These are phyloP conservation scores for Bradypodion ventrale DNA, from an alignment of 2,797 vertebrate species.

Conservation along the genomic window DNA sequence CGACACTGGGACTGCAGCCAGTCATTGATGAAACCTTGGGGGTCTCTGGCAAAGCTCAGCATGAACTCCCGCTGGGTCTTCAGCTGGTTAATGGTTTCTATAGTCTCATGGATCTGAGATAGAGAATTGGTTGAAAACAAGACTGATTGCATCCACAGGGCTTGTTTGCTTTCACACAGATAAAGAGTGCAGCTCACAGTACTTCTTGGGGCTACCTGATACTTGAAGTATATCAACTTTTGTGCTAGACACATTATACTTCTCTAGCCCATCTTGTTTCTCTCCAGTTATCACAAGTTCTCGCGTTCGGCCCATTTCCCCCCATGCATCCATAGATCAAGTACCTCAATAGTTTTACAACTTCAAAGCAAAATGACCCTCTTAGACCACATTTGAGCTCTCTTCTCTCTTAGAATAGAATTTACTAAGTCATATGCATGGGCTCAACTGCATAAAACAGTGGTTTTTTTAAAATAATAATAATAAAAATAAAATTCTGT, in stretches of 20 bases:
- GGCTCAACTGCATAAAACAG: background rate
- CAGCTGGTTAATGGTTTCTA: slow-evolving; percentile 99
- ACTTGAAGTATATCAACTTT: background rate
- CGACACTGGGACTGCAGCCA: slow-evolving; percentile 99
- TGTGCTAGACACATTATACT: background rate
- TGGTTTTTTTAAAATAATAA: too few species aligned
- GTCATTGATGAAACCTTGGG: slow-evolving; percentile 99
- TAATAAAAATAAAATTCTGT: too few species aligned
- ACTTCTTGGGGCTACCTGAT: background rate
- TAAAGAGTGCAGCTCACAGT: background rate
- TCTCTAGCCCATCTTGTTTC: background rate
- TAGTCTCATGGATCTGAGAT: slow-evolving; percentile 96
- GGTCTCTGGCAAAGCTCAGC: slow-evolving; percentile 98
- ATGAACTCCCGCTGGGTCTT: slow-evolving; percentile 99
- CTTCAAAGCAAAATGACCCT: background rate
- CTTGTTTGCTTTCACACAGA: background rate
- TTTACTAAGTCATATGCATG: background rate
- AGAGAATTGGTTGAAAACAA: slow-evolving; percentile 12
- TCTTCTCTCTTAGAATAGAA: background rate
- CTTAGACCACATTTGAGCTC: background rate
- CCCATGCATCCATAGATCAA: background rate
- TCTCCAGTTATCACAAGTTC: background rate
- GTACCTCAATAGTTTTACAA: background rate
- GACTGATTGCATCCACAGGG: background rate
- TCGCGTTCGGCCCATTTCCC: background rate